Percentiles rank a stretch among this genome's conserved stretches.
phyloP scores from a whole-genome alignment of 2,113 vertebrate species.

The Loxodonta africana region DNA sequence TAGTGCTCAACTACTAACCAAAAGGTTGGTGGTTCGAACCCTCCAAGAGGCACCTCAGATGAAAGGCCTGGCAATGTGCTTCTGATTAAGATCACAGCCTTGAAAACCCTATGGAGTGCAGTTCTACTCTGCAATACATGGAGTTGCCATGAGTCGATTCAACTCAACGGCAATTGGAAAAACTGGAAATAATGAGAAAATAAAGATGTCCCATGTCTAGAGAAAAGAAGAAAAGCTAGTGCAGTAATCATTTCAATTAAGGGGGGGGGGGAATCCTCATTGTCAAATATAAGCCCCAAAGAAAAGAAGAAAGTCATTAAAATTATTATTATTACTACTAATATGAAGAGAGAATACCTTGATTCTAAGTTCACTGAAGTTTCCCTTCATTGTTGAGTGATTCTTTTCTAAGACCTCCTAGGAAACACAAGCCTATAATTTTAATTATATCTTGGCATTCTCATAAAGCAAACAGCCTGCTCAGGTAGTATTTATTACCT shows the following conservation, averaged over 20 bases:
- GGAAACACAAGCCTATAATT: constrained; percentile 77
- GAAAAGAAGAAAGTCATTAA: constrained; percentile 44
- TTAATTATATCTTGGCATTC: constrained; percentile 85
- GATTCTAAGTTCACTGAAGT: constrained; percentile 60
- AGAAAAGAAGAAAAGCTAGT: not conserved
- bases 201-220: constrained; percentile 24
- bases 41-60: not conserved
- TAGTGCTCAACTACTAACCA: not conserved
- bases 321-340: constrained; percentile 61
- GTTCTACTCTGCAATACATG: not conserved
- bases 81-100: not conserved
- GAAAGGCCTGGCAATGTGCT: not conserved
- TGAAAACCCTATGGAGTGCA: not conserved
- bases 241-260: constrained; percentile 17
- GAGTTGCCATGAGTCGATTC: not conserved
- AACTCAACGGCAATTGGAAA: not conserved
- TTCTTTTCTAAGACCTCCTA: constrained; percentile 73
- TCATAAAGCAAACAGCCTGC: constrained; percentile 81
- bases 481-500: constrained; percentile 84
- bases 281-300: constrained; percentile 35
- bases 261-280: not conserved
- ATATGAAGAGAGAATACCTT: constrained; percentile 50
- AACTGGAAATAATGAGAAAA: not conserved
- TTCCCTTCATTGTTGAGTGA: constrained; percentile 55
- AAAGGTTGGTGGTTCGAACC: not conserved